Evolutionary conservation across 2,888 invertebrate genomes (phyloP).

Genomic region (Litoditis marina): DNA sequence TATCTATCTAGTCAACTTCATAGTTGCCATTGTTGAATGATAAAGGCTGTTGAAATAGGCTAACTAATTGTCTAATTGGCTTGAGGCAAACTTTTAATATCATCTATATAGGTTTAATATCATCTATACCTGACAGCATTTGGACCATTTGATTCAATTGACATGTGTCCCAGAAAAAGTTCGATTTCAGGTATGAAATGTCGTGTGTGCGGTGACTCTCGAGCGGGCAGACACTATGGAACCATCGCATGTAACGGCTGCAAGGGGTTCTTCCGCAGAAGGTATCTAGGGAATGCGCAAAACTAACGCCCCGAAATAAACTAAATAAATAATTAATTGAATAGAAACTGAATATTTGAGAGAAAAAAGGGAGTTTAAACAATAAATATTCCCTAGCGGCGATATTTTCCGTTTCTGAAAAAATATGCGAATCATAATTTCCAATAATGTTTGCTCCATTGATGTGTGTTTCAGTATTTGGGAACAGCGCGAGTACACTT

Average conservation of each 20-base stretch:
- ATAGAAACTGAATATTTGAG: too few species aligned
- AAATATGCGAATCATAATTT: too few species aligned
- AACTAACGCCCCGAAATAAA: too few species aligned
- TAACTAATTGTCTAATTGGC: too few species aligned
- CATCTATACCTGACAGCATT: constrained; percentile 1
- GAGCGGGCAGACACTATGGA: constrained; percentile 51
- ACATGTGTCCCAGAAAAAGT: not conserved
- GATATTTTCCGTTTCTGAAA: too few species aligned
- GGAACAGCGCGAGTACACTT: constrained; percentile 51
- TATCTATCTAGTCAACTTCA: too few species aligned
- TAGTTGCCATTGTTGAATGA: too few species aligned
- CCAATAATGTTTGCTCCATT: not conserved
- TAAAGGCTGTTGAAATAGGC: too few species aligned
- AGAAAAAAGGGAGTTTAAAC: too few species aligned
- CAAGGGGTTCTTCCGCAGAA: constrained; percentile 50
- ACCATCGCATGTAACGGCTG: constrained; percentile 53
- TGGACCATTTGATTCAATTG: not conserved
- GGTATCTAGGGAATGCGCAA: too few species aligned
- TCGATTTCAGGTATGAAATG: constrained; percentile 42
- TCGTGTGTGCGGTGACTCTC: constrained; percentile 47
- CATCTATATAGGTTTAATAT: not conserved
- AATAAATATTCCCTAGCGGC: too few species aligned
- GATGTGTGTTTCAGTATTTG: constrained; percentile 37
- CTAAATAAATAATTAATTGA: too few species aligned
- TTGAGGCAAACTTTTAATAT: not conserved